These are phyloP conservation scores for Babyrousa celebensis DNA, from an alignment of 2,797 vertebrate species.

Conservation along the genomic window DNA sequence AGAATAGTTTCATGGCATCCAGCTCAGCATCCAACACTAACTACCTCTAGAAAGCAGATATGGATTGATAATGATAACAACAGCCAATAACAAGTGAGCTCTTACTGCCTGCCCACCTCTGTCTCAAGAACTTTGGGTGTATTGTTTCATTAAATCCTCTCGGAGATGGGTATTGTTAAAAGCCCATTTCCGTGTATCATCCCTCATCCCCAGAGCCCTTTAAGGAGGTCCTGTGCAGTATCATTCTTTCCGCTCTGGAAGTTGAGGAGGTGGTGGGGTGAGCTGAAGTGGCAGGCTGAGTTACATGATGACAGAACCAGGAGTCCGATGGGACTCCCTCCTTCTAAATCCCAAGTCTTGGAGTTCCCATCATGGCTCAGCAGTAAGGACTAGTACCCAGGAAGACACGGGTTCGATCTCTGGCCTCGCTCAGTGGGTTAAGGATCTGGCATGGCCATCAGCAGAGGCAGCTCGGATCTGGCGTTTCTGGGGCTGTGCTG, in stretches of 20 bases:
- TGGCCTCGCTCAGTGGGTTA: not conserved
- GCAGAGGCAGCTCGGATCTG: too few species aligned
- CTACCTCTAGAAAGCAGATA: not conserved
- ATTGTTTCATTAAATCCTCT: not conserved
- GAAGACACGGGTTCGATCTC: too few species aligned
- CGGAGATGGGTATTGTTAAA: not conserved
- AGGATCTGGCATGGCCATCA: rapidly evolving
- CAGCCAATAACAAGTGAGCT: not conserved
- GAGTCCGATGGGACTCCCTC: too few species aligned
- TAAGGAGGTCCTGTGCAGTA: not conserved
- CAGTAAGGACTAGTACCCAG: too few species aligned
- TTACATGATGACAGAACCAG: not conserved
- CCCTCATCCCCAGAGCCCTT: not conserved
- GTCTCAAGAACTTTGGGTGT: not conserved
- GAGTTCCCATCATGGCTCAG: not conserved
- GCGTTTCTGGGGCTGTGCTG: too few species aligned
- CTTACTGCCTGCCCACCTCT: not conserved
- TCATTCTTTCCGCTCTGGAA: not conserved
- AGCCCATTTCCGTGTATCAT: not conserved
- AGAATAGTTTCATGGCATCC: not conserved
- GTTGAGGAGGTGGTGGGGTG: not conserved
- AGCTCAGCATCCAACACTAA: not conserved
- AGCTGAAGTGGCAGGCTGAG: not conserved
- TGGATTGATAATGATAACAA: not conserved
- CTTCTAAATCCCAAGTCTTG: not conserved